phyloP scores from a whole-genome alignment of 1,140 invertebrate species.

The Berghia stephanieae region DNA sequence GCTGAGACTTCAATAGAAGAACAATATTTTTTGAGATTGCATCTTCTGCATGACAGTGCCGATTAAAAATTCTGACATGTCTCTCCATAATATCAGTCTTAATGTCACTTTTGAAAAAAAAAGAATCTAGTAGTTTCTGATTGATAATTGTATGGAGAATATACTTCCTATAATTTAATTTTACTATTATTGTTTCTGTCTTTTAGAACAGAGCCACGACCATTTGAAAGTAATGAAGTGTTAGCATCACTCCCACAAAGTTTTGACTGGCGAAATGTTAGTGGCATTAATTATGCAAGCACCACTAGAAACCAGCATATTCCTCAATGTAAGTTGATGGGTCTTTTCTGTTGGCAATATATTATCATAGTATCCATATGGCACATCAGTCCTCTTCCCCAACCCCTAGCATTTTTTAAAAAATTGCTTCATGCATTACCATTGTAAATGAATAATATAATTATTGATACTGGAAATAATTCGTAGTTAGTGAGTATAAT shows the following conservation, averaged over 20 bases:
- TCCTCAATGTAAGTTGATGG: constrained; percentile 64
- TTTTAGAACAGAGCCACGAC: constrained; percentile 58
- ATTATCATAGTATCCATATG: background rate
- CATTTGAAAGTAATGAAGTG: constrained; percentile 53
- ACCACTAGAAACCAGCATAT: constrained; percentile 69
- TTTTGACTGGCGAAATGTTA: constrained; percentile 69
- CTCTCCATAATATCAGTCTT: no score
- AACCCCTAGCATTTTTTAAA: constrained; percentile 16
- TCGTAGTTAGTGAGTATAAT: background rate
- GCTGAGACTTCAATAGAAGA: no score
- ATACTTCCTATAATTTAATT: no score
- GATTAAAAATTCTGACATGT: no score
- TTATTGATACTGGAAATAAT: background rate
- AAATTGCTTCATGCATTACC: background rate
- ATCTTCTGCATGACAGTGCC: no score
- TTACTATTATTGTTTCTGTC: no score
- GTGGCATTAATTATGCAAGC: constrained; percentile 67
- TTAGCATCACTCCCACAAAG: constrained; percentile 55
- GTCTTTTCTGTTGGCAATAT: background rate
- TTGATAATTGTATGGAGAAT: no score
- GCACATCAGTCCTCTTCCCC: no score
- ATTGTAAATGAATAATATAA: background rate
- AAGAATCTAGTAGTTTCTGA: no score
- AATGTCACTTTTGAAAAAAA: no score
- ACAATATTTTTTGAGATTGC: no score